Percentiles rank a stretch among this genome's conserved stretches.
Evolutionary conservation across 2,113 vertebrate genomes (phyloP).

Genomic region (Elanoides forficatus): DNA sequence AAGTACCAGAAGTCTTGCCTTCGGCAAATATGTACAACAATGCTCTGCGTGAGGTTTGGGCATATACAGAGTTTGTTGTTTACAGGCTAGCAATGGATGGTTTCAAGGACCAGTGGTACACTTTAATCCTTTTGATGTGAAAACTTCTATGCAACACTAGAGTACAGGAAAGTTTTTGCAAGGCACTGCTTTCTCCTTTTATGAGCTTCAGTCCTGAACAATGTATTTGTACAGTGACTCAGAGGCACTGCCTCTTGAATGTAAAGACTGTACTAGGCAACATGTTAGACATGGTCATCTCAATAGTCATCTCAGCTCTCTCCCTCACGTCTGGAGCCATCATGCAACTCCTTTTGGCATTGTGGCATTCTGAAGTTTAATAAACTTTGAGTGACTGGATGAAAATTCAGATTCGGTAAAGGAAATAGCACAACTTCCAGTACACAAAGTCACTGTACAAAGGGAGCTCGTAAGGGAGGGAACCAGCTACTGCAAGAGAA

Average conservation of each 20-base stretch:
- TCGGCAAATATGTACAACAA: fast-evolving
- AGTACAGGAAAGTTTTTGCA: neutral
- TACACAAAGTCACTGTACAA: neutral
- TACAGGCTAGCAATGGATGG: neutral
- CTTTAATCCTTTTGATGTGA: neutral
- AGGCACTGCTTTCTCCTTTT: neutral
- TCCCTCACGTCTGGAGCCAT: neutral
- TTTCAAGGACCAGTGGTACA: neutral
- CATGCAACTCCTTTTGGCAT: neutral
- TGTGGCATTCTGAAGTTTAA: neutral
- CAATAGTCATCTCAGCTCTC: neutral
- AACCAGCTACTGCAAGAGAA: neutral
- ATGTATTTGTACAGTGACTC: neutral
- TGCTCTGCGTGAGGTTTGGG: neutral
- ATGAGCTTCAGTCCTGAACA: neutral
- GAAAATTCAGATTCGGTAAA: neutral
- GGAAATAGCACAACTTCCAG: neutral
- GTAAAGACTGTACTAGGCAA: neutral
- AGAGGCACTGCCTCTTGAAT: neutral
- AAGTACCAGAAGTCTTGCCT: neutral
- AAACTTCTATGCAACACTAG: neutral
- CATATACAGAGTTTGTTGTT: neutral
- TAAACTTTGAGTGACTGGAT: neutral
- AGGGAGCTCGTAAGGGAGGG: neutral
- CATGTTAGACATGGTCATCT: neutral